These are phyloP conservation scores for Oreochromis mossambicus DNA, from an alignment of 2,797 vertebrate genomes.

Conservation along the genomic window DNA sequence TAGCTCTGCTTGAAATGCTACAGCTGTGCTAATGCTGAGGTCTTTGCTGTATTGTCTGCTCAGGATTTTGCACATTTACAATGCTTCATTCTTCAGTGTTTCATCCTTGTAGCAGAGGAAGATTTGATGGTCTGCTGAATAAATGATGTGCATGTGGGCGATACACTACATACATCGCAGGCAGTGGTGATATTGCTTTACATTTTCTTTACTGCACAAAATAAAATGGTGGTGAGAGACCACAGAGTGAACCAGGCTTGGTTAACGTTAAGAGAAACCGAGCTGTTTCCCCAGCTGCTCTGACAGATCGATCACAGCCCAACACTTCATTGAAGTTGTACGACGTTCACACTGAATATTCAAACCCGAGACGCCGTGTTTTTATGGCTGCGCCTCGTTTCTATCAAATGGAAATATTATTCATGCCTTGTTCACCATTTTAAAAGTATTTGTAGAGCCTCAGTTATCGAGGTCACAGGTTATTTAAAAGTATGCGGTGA, in stretches of 20 bases:
- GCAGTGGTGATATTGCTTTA: neutral
- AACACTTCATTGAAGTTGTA: neutral
- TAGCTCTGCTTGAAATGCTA: neutral
- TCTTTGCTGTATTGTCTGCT: neutral
- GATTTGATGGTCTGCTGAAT: neutral
- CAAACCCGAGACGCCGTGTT: neutral
- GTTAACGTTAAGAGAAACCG: neutral
- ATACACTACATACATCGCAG: neutral
- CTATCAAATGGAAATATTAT: neutral
- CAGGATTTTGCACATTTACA: neutral
- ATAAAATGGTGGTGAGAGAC: neutral
- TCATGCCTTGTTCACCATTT: neutral
- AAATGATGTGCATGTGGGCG: neutral
- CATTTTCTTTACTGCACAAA: neutral
- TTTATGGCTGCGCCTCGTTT: neutral
- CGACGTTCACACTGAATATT: neutral
- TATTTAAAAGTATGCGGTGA: neutral
- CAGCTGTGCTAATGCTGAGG: neutral
- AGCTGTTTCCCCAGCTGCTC: neutral
- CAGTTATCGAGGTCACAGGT: neutral
- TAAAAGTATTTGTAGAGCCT: neutral
- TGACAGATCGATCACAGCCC: neutral
- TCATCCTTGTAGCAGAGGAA: neutral
- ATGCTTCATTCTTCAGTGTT: neutral
- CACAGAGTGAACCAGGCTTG: neutral